These are phyloP conservation scores for Samia ricini DNA, from an alignment of 1,140 invertebrate species.

Conservation along the genomic window DNA sequence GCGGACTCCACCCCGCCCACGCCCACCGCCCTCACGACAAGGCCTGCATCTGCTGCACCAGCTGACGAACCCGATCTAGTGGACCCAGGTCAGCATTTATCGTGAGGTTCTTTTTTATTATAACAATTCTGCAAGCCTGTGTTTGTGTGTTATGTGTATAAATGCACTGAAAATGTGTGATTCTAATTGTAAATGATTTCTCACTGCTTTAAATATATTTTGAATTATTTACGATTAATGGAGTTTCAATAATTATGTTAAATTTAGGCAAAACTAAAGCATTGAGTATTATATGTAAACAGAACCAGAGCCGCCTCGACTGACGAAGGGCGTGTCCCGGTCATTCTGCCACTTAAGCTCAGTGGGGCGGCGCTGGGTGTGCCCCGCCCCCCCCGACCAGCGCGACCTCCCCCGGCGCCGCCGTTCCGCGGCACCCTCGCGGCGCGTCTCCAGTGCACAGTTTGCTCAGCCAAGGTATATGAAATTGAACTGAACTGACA, in stretches of 20 bases:
- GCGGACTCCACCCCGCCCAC: conserved; percentile 41
- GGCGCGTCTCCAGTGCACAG: conserved; percentile 89
- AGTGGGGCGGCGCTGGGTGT: conserved; percentile 55
- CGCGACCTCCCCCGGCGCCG: conserved; percentile 53
- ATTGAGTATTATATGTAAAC: neutral
- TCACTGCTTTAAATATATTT: too few species aligned
- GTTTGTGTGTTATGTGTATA: too few species aligned
- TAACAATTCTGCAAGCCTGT: neutral
- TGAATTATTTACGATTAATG: too few species aligned
- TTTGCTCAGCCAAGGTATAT: conserved; percentile 86
- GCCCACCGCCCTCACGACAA: conserved; percentile 23
- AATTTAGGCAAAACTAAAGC: too few species aligned
- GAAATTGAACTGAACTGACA: neutral
- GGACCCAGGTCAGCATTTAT: conserved; percentile 36
- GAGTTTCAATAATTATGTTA: too few species aligned
- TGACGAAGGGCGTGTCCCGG: conserved; percentile 65
- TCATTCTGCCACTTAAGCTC: conserved; percentile 70
- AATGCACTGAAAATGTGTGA: too few species aligned
- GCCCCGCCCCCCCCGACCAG: conserved; percentile 27
- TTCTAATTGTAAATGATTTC: too few species aligned
- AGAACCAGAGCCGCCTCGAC: conserved; percentile 30
- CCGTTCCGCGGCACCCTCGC: conserved; percentile 85
- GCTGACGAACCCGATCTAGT: conserved; percentile 51
- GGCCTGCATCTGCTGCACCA: conserved; percentile 56
- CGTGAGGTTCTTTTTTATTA: neutral